A percentile compares a stretch with the other conserved stretches of the same genome.
These are phyloP conservation scores for Copsychus sechellarum DNA, from an alignment of 2,113 vertebrate genomes.

Conservation along the genomic window DNA sequence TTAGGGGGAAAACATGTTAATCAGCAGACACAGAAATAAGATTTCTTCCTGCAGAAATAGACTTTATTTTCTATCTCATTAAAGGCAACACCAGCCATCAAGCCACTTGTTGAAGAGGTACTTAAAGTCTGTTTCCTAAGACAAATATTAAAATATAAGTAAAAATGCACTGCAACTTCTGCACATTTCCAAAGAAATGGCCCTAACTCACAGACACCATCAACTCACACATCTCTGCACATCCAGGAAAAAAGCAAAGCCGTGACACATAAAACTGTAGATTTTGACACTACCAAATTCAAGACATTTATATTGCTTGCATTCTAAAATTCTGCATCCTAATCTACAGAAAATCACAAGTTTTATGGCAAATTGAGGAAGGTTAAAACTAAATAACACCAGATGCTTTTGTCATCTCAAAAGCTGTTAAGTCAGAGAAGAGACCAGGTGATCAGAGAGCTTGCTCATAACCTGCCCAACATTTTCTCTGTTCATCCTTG, in stretches of 20 bases:
- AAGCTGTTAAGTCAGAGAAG: background rate
- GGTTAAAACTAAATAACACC: background rate
- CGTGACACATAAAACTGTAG: accelerated
- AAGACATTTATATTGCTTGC: background rate
- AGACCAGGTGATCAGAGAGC: background rate
- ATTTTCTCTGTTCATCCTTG: background rate
- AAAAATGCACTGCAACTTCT: background rate
- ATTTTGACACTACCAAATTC: background rate
- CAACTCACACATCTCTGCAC: accelerated
- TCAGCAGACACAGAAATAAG: background rate
- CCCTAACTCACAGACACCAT: background rate
- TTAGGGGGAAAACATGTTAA: background rate
- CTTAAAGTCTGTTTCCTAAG: background rate
- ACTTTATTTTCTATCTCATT: background rate
- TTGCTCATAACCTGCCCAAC: background rate
- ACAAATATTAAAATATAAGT: background rate
- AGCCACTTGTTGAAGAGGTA: background rate
- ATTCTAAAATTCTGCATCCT: background rate
- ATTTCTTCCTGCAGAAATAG: background rate
- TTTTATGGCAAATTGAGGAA: background rate
- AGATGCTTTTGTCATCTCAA: background rate
- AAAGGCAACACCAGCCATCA: background rate
- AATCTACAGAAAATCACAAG: background rate
- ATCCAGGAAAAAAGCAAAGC: background rate
- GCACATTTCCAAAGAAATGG: background rate